Evolutionary conservation across 2,888 invertebrate species (phyloP), one percentile per base, ranked within the genome.

Genomic region (Clostera curtula): DNA sequence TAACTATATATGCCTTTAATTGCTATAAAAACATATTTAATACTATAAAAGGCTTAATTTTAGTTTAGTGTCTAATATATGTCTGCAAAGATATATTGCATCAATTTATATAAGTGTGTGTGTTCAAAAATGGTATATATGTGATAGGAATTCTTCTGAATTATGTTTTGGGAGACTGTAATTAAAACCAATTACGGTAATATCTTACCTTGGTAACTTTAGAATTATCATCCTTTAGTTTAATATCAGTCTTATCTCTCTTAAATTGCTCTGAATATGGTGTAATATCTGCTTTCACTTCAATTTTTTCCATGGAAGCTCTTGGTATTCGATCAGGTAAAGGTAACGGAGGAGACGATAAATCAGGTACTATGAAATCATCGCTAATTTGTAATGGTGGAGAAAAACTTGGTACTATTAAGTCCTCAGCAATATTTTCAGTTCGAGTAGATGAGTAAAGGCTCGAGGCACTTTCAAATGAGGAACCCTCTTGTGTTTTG

Each of bases 381-480:
- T 75, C 86, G 39, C 57, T 80, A 34, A 85, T 85, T 57, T 86
- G 72, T 43, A 84, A 56, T n/a, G 87, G 86, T 10, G 88, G 87
- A 30, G 87, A 87, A 57, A 85, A 86, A 48, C 87, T 85, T 32
- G 87, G 86, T 20, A 88, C 85, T 23, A 89, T 76, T 65, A 87
- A 84, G 51, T 90, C 90, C 58, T 90, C 90, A 19, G 84, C 80
- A 18, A 86, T 73, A 37, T 88, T 88, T 60, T 93, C 92, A 38
- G 90, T 90, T 39, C 91, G 87, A 17, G 93, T 90, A 24, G 89
- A 80, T 43, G 93, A 93, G 67, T 93, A 93, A 33, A 93, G 82
- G 19, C 93, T 93, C 31, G 93, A 93, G 37, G 92, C 92, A 65
- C 93, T 93, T 71, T 94, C 94, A 67, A 94, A 93, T n/a, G 93